These are phyloP conservation scores for Drosophila conformis DNA, from an alignment of 2,888 invertebrate species.

Conservation along the genomic window DNA sequence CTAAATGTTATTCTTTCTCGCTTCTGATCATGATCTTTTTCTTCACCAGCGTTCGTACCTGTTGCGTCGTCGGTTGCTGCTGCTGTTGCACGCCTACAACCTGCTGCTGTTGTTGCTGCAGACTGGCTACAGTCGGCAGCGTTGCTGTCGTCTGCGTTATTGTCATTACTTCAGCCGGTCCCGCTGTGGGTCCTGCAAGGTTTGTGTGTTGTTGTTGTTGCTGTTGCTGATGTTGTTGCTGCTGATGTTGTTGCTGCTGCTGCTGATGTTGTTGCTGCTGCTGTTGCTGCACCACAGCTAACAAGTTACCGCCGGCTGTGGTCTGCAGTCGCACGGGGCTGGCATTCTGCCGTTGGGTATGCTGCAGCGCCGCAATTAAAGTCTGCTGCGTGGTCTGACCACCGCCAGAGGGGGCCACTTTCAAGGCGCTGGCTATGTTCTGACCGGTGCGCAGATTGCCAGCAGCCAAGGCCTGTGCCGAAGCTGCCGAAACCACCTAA, in stretches of 20 bases:
- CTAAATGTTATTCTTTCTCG: constrained; percentile 83
- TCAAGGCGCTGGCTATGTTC: constrained; percentile 86
- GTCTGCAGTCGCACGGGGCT: constrained; percentile 88
- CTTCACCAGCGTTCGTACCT: constrained; percentile 85
- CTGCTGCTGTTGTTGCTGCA: constrained; percentile 66
- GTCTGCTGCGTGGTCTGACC: constrained; percentile 86
- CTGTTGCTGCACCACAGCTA: constrained; percentile 87
- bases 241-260: constrained; percentile 29
- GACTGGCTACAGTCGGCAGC: constrained; percentile 57
- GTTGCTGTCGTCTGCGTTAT: constrained; percentile 76
- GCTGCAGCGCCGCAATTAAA: constrained; percentile 86
- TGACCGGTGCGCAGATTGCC: constrained; percentile 86
- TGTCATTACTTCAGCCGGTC: constrained; percentile 82
- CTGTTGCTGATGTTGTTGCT: constrained; percentile 10
- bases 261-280: constrained; percentile 70
- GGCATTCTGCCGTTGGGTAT: constrained; percentile 86
- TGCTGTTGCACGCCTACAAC: constrained; percentile 32
- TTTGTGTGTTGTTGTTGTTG: constrained; percentile 50
- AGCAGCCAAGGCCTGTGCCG: constrained; percentile 85
- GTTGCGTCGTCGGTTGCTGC: constrained; percentile 82
- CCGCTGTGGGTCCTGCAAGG: constrained; percentile 60
- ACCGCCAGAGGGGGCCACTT: constrained; percentile 84
- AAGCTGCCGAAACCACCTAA: constrained; percentile 87
- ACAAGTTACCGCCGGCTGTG: constrained; percentile 85
- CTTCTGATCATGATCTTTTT: constrained; percentile 85